A percentile compares a stretch with the other conserved stretches of the same genome.
These are phyloP conservation scores for Plutella xylostella DNA, from an alignment of 2,888 invertebrate genomes.

Conservation along the genomic window DNA sequence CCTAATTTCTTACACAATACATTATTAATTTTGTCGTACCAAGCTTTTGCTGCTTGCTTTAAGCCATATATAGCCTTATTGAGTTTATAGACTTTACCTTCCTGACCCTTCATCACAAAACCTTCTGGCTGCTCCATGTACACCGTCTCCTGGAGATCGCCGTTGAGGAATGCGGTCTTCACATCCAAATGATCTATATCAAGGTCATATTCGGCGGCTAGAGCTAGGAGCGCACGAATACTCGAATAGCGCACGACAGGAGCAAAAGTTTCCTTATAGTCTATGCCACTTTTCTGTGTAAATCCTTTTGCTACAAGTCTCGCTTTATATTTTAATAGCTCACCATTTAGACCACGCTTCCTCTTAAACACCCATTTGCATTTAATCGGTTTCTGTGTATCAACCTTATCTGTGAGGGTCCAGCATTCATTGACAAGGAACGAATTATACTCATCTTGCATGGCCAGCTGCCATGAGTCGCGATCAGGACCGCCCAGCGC, in stretches of 20 bases:
- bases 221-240: background rate
- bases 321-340: background rate
- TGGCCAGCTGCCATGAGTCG: background rate
- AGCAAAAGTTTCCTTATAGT: background rate
- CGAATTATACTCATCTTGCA: background rate
- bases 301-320: background rate
- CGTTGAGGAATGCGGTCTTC: conserved; percentile 19
- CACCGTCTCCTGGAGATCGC: conserved; percentile 13
- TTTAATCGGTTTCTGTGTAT: background rate
- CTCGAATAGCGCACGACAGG: background rate
- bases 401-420: background rate
- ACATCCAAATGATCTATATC: conserved; percentile 18
- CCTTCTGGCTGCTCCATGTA: conserved; percentile 17
- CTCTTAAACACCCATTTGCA: background rate
- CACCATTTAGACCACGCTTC: background rate
- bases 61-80: conserved; percentile 16
- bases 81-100: conserved; percentile 11
- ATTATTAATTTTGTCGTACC: conserved; percentile 12
- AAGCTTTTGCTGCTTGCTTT: conserved; percentile 8
- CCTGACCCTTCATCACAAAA: background rate
- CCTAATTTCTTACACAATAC: conserved; percentile 9
- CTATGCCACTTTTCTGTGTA: background rate
- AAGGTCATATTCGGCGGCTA: conserved; percentile 4
- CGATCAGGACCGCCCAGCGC: background rate
- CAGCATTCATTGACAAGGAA: background rate